Evolutionary conservation across 1,140 invertebrate species (phyloP).

Genomic region (Pinna nobilis): DNA sequence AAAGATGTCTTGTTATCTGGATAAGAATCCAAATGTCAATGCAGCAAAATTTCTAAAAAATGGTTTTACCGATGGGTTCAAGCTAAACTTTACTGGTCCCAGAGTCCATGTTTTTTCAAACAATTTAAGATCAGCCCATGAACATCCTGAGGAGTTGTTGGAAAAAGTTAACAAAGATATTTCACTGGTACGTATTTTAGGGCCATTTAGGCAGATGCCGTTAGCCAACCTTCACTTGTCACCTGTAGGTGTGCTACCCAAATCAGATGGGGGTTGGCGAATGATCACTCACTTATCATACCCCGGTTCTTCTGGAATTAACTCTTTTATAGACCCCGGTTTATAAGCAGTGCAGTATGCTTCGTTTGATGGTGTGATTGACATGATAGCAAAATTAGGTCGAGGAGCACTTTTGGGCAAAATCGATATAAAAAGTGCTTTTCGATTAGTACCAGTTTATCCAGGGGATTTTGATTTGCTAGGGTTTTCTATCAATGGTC

Average conservation of each 20-base stretch:
- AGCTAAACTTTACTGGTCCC: conserved; percentile 12
- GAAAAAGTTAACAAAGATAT: conserved; percentile 13
- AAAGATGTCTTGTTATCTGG: not conserved
- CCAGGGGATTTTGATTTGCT: conserved; percentile 25
- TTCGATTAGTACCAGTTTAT: conserved; percentile 14
- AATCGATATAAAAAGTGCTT: conserved; percentile 27
- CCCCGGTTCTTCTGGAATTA: not conserved
- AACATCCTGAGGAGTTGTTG: not conserved
- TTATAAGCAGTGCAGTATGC: not conserved
- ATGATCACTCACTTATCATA: conserved; percentile 22
- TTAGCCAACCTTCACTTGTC: not conserved
- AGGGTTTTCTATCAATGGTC: conserved; percentile 23
- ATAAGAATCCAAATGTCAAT: conserved; percentile 3
- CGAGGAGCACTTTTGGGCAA: conserved; percentile 14
- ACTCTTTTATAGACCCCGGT: conserved; percentile 12
- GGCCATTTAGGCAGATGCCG: not conserved
- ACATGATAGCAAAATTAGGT: not conserved
- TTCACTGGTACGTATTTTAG: not conserved
- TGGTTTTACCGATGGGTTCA: conserved; percentile 17
- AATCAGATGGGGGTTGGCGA: conserved; percentile 7
- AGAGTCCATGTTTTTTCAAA: not conserved
- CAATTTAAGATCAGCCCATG: conserved; percentile 11
- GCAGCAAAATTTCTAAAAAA: conserved; percentile 5
- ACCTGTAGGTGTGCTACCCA: not conserved
- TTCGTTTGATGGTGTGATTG: conserved; percentile 3